These are phyloP conservation scores for Coreius guichenoti DNA, from an alignment of 2,797 vertebrate genomes.

Conservation along the genomic window DNA sequence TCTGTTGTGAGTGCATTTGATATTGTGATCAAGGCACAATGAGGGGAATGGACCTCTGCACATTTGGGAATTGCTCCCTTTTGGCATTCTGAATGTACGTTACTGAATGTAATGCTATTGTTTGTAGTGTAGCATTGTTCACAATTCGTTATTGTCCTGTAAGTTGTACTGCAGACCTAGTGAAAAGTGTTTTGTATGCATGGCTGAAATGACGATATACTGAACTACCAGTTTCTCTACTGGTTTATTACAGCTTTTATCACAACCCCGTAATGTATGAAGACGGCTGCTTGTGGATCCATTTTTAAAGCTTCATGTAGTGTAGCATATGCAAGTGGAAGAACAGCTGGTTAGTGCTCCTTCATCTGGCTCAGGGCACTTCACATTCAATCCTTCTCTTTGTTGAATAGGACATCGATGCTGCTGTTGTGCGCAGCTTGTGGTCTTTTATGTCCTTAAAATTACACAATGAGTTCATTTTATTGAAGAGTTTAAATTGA, in stretches of 20 bases:
- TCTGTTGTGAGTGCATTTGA: constrained; percentile 34
- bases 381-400: constrained; percentile 5
- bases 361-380: constrained; percentile 21
- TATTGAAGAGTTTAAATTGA: constrained; percentile 15
- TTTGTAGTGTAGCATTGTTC: not conserved
- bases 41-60: constrained; percentile 18
- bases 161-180: not conserved
- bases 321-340: constrained; percentile 1
- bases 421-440: constrained; percentile 11
- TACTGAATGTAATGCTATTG: constrained; percentile 2
- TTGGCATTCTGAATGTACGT: not conserved
- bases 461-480: not conserved
- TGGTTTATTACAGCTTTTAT: not conserved
- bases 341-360: constrained; percentile 23
- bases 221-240: not conserved
- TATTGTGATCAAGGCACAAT: constrained; percentile 28
- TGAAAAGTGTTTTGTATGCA: not conserved
- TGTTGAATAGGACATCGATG: constrained; percentile 18
- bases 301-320: constrained; percentile 11
- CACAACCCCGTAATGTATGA: not conserved
- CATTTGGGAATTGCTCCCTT: constrained; percentile 38
- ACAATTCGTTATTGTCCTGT: not conserved
- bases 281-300: not conserved
- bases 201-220: not conserved
- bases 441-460: constrained; percentile 28